These are phyloP conservation scores for Gymnothorax reevesii DNA, from an alignment of 2,797 vertebrate species.

Conservation along the genomic window DNA sequence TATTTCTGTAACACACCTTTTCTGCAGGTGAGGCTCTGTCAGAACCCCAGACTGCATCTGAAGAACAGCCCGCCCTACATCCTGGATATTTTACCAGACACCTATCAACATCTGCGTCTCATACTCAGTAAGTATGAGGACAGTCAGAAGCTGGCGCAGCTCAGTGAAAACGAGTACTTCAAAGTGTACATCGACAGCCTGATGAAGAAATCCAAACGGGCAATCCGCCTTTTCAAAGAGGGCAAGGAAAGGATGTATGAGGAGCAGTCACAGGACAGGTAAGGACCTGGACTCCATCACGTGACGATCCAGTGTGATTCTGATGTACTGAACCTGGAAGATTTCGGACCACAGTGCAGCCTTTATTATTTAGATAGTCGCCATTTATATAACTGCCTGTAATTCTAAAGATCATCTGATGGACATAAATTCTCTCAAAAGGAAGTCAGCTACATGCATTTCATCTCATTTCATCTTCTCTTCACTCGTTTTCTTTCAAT, in stretches of 20 bases:
- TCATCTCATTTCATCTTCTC: too few relatives aligned
- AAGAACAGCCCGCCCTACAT: conserved; percentile 98
- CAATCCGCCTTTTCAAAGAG: conserved; percentile 94
- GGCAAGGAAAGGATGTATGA: conserved; percentile 97
- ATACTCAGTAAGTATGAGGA: conserved; percentile 93
- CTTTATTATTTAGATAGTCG: too few relatives aligned
- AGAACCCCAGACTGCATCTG: conserved; percentile 92
- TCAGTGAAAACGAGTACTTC: conserved; percentile 96
- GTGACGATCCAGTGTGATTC: neutral
- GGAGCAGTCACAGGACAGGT: conserved; percentile 96
- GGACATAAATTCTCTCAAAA: too few relatives aligned
- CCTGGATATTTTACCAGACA: conserved; percentile 95
- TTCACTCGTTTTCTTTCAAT: too few relatives aligned
- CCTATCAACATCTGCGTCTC: conserved; percentile 92
- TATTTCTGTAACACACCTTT: conserved; percentile 45
- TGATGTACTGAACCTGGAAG: neutral
- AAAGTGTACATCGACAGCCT: conserved; percentile 97
- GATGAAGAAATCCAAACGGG: conserved; percentile 96
- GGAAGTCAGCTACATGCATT: too few relatives aligned
- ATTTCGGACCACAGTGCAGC: too few relatives aligned
- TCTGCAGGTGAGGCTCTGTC: conserved; percentile 89
- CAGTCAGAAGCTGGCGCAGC: conserved; percentile 88
- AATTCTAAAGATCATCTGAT: neutral
- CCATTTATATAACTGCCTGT: neutral
- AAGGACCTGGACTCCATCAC: conserved; percentile 43